Base-by-base conservation (phyloP, 1,140 invertebrate species). In the Bombus impatiens region DNA sequence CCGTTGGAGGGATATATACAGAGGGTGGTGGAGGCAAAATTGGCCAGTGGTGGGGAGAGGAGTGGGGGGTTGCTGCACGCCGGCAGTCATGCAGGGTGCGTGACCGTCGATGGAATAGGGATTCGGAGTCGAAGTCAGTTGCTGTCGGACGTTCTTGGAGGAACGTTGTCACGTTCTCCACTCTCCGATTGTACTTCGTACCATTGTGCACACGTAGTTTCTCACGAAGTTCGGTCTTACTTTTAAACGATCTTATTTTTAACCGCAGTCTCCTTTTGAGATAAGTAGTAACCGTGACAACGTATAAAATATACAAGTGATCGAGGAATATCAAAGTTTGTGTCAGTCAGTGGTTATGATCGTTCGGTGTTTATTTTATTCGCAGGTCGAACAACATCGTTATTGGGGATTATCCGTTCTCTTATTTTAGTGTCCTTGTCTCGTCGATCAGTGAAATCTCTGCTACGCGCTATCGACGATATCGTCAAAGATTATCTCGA, bases 21-120 rank as follows among this genome's bases (percentile, higher is more conserved):
- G 35, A n/a, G 22, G 42, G 68, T 74, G 65, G 80, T 74, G 78
- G 86, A 28, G 75, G 40, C 44, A 72, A 42, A 15, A 53, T 37
- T 37, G 76, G 78, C 67, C 37, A 37, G 35, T 67, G 53, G 70
- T 78, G 72, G 62, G 65, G 53, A 12, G 10, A 18, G 32, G 57
- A 22, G 77, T 83, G 70, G 76, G 89, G 88, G 78, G 71, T 67
- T 15, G 71, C 74, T 85, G 80, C 90, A 91, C 90, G 90, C 90
- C 67, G 91, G 53, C 87, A 91, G 88, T 88, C 87, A 91, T 77
- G 77, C 90, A 87, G 91, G 91, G 84, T 90, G 87, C 90, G 89
- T 89, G 91, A 91, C 87, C 91, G 91, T 92, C 89, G 91, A 81
- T 80, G 71, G 90, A 89, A 90, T 79, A 82, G 79, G 75, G 89